These are phyloP conservation scores for Pelosia muscerda DNA, from an alignment of 2,888 invertebrate genomes.

Conservation along the genomic window DNA sequence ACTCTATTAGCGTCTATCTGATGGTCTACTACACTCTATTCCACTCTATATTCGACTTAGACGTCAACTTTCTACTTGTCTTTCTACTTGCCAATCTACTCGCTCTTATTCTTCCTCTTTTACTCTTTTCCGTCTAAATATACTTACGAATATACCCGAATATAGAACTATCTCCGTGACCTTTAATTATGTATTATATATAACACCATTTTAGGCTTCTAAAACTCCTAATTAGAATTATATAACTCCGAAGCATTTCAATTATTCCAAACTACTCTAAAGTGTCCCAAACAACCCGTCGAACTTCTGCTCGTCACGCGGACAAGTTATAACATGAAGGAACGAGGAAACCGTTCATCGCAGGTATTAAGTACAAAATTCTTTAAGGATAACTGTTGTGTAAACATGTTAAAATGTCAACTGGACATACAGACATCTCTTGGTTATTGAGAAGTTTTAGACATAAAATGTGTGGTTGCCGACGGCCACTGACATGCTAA, in stretches of 20 bases:
- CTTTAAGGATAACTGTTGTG: conserved; percentile 3
- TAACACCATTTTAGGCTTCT: not conserved
- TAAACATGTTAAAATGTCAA: conserved; percentile 3
- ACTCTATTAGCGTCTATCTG: no score
- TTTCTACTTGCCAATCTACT: no score
- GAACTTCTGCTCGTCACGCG: not conserved
- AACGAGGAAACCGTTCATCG: conserved; percentile 2
- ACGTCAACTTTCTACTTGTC: no score
- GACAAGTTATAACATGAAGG: not conserved
- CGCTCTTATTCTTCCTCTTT: no score
- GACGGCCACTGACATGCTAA: not conserved
- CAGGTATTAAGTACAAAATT: not conserved
- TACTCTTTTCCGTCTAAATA: no score
- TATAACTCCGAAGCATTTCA: not conserved
- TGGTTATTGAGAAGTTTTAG: not conserved
- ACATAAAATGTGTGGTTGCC: not conserved
- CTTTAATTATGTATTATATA: no score
- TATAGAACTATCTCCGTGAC: no score
- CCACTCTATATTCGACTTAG: no score
- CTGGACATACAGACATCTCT: not conserved
- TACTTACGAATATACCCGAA: no score
- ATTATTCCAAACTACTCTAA: not conserved
- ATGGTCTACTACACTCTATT: no score
- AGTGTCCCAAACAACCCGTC: not conserved
- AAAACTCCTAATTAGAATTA: not conserved